Conservation (phyloP, 2,797 vertebrate species). For the Gymnopithys bicolor region DNA sequence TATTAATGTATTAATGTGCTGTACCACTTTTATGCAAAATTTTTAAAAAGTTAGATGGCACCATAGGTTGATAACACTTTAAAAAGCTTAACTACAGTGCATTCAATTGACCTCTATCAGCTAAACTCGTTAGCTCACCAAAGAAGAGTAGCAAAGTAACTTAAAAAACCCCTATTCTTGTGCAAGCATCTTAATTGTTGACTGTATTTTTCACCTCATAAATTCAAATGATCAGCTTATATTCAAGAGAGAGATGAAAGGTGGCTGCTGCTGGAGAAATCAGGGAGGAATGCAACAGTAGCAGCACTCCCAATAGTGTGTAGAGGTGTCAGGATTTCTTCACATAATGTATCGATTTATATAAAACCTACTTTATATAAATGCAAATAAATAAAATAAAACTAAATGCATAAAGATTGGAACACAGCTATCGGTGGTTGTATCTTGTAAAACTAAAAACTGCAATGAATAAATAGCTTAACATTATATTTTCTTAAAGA, state of each 20-base stretch:
- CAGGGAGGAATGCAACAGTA: not conserved
- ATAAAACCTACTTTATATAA: not conserved
- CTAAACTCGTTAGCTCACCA: not conserved
- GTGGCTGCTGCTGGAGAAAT: not conserved
- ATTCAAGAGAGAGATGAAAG: not conserved
- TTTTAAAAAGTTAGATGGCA: not conserved
- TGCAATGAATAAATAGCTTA: not conserved
- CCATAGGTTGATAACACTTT: not conserved
- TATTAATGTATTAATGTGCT: not conserved
- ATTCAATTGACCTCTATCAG: not conserved
- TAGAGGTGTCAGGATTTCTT: not conserved
- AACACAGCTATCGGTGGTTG: not conserved
- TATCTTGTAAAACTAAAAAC: not conserved
- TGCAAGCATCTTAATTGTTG: not conserved
- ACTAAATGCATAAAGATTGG: not conserved
- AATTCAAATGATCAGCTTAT: not conserved
- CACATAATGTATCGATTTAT: not conserved
- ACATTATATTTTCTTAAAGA: not conserved
- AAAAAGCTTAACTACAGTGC: not conserved
- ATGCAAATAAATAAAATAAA: not conserved
- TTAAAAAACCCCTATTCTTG: not conserved
- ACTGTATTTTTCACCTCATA: not conserved
- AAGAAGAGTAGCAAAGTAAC: not conserved
- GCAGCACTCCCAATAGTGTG: not conserved
- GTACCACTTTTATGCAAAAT: not conserved